Evolutionary conservation across 2,113 vertebrate genomes (phyloP), one percentile per base, ranked within the genome.

Genomic region (Lagopus muta): DNA sequence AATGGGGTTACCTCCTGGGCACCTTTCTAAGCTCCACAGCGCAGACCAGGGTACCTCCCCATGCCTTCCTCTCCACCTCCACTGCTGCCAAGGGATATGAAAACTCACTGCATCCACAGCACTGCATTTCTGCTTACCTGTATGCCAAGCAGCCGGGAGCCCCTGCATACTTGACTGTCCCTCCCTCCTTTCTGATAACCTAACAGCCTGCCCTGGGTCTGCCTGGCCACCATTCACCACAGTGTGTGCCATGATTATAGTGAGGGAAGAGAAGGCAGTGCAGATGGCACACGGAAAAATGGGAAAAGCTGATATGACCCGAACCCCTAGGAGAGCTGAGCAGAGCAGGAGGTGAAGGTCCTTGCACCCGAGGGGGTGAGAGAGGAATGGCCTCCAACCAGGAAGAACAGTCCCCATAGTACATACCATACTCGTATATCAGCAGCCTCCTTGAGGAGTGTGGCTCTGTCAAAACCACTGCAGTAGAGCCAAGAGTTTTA

Each of bases 231-330:
- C 27, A 8, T 61, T 72, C 48, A 11, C 19, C 55, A n/a, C 8
- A 13, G 25, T 0, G 2, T 8, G 34, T 57, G 83, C 61, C 64
- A 34, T 45, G 13, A 0, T 19, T 6, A 5, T 58, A 55, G 47
- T 0, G 11, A 24, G 2, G 32, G 38, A 71, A 50, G 43, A 48
- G 40, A 57, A 50, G 34, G 47, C 38, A 9, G 78, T 13, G 0
- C 84, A 95, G 89, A 85, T 86, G 76, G 93, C 84, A 10, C 2
- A 1, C 54, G 70, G 76, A 25, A 48, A 95, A 55, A 57, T 71
- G 66, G 86, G 76, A 40, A 89, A 77, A 52, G 87, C 77, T 36
- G 58, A 70, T 11, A 54, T 1, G 13, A 86, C 54, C 82, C 74
- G 77, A 76, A 16, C 38, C 50, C 70, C 45, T 16, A 16, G 45